These are phyloP conservation scores for Tragelaphus strepsiceros DNA, from an alignment of 2,113 vertebrate genomes.

Conservation along the genomic window DNA sequence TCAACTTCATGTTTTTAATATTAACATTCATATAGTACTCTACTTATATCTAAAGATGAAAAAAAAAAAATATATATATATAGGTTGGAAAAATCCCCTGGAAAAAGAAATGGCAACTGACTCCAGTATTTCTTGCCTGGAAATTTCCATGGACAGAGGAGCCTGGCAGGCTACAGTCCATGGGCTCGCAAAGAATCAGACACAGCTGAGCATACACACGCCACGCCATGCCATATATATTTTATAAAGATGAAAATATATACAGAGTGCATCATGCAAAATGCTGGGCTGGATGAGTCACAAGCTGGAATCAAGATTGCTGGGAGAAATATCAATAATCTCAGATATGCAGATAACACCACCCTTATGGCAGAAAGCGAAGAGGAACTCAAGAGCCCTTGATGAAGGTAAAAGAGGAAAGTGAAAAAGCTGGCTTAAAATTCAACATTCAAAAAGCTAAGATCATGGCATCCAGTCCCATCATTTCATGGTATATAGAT, in stretches of 20 bases:
- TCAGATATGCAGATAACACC: not conserved
- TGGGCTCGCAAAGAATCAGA: not conserved
- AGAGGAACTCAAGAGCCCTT: not conserved
- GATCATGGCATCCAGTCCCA: not conserved
- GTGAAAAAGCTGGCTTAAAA: not conserved
- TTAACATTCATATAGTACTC: not conserved
- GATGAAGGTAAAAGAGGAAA: not conserved
- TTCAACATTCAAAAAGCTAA: not conserved
- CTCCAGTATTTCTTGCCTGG: not conserved
- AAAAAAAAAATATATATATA: not conserved
- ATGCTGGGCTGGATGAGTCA: not conserved
- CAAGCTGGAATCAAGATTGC: not conserved
- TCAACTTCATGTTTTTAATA: not conserved
- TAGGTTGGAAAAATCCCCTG: not conserved
- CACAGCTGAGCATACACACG: not conserved
- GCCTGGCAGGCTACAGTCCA: not conserved
- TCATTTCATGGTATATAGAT: not conserved
- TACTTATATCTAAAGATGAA: not conserved
- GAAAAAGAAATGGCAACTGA: not conserved
- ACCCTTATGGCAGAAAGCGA: rapidly evolving
- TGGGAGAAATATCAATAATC: not conserved
- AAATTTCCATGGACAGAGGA: not conserved
- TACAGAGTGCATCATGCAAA: not conserved
- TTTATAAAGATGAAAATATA: not conserved
- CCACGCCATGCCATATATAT: not conserved